Percentiles rank a stretch among this genome's conserved stretches.
Evolutionary conservation across 2,797 vertebrate genomes (phyloP).

Genomic region (Sitta carolinensis): DNA sequence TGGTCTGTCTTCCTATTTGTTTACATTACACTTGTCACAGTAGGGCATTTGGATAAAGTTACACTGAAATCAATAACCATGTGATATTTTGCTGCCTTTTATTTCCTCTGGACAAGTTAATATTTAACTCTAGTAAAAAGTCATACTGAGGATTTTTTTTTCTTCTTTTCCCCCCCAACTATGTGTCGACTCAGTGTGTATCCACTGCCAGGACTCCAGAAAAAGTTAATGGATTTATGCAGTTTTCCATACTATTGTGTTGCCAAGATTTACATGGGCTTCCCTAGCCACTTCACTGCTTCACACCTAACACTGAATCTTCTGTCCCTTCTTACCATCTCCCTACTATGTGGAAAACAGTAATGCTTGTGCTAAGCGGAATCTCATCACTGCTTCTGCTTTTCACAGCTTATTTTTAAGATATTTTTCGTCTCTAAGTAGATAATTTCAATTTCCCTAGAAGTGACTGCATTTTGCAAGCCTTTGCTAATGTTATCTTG

Average conservation of each 20-base stretch:
- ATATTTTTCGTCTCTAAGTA: not conserved
- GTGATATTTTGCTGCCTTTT: not conserved
- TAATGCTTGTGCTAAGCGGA: not conserved
- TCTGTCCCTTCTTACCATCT: not conserved
- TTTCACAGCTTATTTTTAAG: not conserved
- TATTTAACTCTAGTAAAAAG: not conserved
- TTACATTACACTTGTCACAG: not conserved
- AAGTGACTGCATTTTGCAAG: not conserved
- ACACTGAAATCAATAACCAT: not conserved
- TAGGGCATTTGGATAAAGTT: not conserved
- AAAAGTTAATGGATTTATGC: not conserved
- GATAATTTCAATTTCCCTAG: not conserved
- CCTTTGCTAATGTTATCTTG: not conserved
- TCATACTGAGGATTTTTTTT: not conserved
- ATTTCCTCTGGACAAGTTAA: not conserved
- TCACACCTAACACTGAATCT: not conserved
- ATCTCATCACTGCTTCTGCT: not conserved
- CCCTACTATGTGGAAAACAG: not conserved
- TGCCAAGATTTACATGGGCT: not conserved
- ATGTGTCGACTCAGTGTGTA: not conserved
- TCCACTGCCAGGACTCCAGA: not conserved
- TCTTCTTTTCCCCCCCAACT: rapidly evolving
- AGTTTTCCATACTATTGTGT: not conserved
- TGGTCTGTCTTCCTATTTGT: not conserved
- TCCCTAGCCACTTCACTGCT: not conserved